Evolutionary conservation across 2,888 invertebrate species (phyloP), one percentile per base, ranked within the genome.

Genomic region (Oegoconia quadripuncta): DNA sequence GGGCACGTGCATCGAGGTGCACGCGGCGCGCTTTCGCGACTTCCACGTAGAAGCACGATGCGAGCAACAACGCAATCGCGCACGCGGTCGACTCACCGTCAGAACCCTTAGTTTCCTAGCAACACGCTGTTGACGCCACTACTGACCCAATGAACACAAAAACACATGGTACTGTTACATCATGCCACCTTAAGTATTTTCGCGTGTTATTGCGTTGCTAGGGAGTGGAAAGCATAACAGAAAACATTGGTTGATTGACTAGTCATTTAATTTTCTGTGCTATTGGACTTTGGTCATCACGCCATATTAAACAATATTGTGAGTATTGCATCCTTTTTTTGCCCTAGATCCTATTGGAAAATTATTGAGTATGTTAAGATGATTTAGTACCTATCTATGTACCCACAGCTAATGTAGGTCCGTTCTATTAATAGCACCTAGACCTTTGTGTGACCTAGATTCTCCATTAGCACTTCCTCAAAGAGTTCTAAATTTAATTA

Each of bases 91-190:
- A 26, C 38, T 29, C 52, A 55, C 46, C 44, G 45, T 51, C 35
- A n/a, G 42, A 63, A 53, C 64, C 64, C 64, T 65, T 69, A 82
- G 86, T 87, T 79, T 84, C 86, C 81, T 87, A 87, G 86, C 86
- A 87, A 87, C 84, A 79, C 70, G 76, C 75, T 83, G 84, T 87
- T 87, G 84, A 86, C 75, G 75, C 79, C 68, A 67, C 72, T 70
- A 74, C 74, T 81, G 77, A 79, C 78, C 81, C 67, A 74, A 74
- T 79, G 76, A 81, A 81, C 67, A 81, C 80, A 80, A 81, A 72
- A 80, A 80, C 83, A 82, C 80, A 79, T 81, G 80, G 71, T 71
- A 63, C 59, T 69, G 74, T 83, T 84, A 84, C 83, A 84, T 84
- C 84, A 84, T 66, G 70, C 56, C 59, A 60, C 31, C 26, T 28